Evolutionary conservation across 2,888 invertebrate genomes (phyloP), one percentile per base, ranked within the genome.

Genomic region (Tuberolachnus salignus): DNA sequence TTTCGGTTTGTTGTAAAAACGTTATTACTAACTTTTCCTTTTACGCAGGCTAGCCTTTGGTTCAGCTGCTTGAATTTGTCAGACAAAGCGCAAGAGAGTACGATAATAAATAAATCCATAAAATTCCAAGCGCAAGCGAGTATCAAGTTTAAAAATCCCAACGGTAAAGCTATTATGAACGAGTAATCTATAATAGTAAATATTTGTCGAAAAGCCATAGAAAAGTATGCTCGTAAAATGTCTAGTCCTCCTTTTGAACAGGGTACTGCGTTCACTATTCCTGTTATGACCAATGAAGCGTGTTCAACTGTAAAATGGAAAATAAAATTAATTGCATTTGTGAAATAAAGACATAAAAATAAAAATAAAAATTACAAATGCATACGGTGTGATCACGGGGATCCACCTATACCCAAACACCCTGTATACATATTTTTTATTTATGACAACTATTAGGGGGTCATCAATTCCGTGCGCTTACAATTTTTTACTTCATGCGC

Each of bases 251-350:
- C 80, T 0, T 57, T 26, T 4, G 86, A 84, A 81, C 89, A 89
- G 10, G 86, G 86, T 2, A 84, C 83, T 0, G 88, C 87, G 16
- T 86, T 86, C 11, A 86, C 86, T 2, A 89, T 87, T 1, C 88
- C 88, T 0, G 89, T 87, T 59, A 89, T 83, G 86, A 91, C 89
- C 69, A 90, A 90, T 51, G 91, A 83, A 21, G 86, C 81, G 82
- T 92, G 92, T 82, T 92, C 92, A 75, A 88, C 90, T 90, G 83
- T 67, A 84, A 83, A 80, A 64, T 59, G 4, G 19, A 80, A 42
- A 57, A 71, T 13, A 42, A 11, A 34, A n/a, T n/a, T n/a, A n/a
- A n/a, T n/a, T 16, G 21, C 26, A 72, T 53, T 16, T 14, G 1
- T 8, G n/a, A n/a, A n/a, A 53, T 4, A 10, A 26, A 57, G 23